Conservation (phyloP, 2,888 invertebrate genomes). For the Eupithecia dodoneata region DNA sequence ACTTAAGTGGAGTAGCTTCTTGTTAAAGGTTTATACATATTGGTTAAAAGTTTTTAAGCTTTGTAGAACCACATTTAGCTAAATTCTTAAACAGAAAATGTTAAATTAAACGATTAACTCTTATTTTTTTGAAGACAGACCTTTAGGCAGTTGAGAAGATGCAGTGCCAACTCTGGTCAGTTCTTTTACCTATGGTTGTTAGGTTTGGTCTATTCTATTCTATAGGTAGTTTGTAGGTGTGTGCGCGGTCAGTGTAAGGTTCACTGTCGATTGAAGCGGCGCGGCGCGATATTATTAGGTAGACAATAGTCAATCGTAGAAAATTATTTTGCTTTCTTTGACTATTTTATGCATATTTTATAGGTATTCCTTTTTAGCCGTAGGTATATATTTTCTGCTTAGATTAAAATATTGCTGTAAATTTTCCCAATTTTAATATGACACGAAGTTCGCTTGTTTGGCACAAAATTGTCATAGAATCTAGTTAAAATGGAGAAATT, state of each 20-base stretch:
- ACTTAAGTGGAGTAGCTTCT: too few relatives aligned
- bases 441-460: background rate
- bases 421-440: background rate
- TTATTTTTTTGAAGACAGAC: conserved; percentile 64
- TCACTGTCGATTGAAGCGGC: conserved; percentile 15
- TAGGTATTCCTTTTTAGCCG: background rate
- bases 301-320: background rate
- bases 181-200: conserved; percentile 47
- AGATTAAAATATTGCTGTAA: background rate
- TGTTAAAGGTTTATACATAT: too few relatives aligned
- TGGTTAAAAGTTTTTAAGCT: background rate
- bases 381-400: background rate
- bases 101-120: conserved; percentile 47
- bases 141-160: conserved; percentile 56
- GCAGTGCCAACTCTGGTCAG: conserved; percentile 55
- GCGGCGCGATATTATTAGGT: background rate
- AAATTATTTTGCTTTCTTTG: too few relatives aligned
- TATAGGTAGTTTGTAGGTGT: conserved; percentile 49
- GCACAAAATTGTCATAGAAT: too few relatives aligned
- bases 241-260: conserved; percentile 33
- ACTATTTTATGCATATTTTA: too few relatives aligned
- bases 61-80: conserved; percentile 13
- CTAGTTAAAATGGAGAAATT: too few relatives aligned
- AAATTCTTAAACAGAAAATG: conserved; percentile 19
- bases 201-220: conserved; percentile 40